phyloP scores from a whole-genome alignment of 2,888 invertebrate genomes.

The Pollenia amentaria region DNA sequence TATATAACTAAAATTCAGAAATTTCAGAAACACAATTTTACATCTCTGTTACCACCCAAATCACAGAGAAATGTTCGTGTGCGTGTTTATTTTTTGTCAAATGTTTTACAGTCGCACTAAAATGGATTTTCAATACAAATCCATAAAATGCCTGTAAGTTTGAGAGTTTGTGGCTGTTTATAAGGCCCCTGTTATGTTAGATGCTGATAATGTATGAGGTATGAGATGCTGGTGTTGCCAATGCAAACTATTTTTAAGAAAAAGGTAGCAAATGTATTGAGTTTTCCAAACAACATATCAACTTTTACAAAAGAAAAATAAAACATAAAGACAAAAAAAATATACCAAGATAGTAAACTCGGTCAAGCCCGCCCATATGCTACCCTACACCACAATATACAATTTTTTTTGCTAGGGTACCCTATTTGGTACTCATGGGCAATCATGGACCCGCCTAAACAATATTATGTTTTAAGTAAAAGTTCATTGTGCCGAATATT shows the following conservation, averaged over 20 bases:
- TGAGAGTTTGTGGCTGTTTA: conserved; percentile 2
- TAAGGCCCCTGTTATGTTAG: conserved; percentile 18
- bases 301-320: neutral
- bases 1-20: too few species aligned
- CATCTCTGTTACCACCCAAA: conserved; percentile 17
- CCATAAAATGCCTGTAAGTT: conserved; percentile 16
- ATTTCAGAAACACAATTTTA: neutral
- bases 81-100: neutral
- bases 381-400: too few species aligned
- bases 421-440: too few species aligned
- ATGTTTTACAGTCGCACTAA: neutral
- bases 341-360: too few species aligned
- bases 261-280: conserved; percentile 40
- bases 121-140: conserved; percentile 20
- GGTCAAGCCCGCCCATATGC: neutral
- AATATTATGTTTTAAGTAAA: too few species aligned
- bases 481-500: too few species aligned
- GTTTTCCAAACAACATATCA: conserved; percentile 16
- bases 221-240: conserved; percentile 36
- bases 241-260: conserved; percentile 22
- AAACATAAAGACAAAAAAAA: too few species aligned
- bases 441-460: too few species aligned
- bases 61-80: neutral
- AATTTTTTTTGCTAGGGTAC: too few species aligned
- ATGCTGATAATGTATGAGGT: conserved; percentile 18